Percentiles rank a stretch among this genome's conserved stretches.
These are phyloP conservation scores for Sylvia borin DNA, from an alignment of 2,797 vertebrate species.

Conservation along the genomic window DNA sequence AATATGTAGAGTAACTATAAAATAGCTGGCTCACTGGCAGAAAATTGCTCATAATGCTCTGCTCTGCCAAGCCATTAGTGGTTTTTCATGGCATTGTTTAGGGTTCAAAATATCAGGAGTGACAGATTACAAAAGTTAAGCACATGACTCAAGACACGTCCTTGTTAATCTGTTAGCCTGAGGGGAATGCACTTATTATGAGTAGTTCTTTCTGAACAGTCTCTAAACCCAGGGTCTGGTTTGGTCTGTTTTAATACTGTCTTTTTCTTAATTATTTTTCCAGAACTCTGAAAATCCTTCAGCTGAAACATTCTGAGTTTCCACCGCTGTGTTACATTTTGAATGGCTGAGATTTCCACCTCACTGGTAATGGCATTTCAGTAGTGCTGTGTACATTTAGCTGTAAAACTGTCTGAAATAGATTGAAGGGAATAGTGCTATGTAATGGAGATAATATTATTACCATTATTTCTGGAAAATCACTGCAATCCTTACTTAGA, in stretches of 20 bases:
- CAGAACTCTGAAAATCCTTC: neutral
- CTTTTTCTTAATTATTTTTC: neutral
- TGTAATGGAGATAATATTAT: neutral
- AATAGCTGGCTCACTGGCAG: neutral
- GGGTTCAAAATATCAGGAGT: neutral
- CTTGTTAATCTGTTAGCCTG: neutral
- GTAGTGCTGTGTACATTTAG: neutral
- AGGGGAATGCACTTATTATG: neutral
- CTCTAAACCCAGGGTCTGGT: neutral
- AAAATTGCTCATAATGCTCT: neutral
- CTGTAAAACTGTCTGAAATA: neutral
- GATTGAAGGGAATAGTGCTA: neutral
- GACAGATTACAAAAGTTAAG: neutral
- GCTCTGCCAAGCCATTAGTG: neutral
- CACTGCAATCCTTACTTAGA: neutral
- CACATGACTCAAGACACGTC: neutral
- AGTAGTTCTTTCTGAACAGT: neutral
- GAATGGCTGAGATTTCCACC: neutral
- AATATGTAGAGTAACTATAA: neutral
- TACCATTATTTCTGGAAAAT: conserved; percentile 2
- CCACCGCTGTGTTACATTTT: neutral
- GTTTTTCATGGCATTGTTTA: neutral
- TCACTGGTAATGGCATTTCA: neutral
- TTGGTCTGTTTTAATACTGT: neutral
- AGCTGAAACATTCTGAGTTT: neutral